Conservation (phyloP, 2,888 invertebrate genomes). For the Ennomos quercinarius region DNA sequence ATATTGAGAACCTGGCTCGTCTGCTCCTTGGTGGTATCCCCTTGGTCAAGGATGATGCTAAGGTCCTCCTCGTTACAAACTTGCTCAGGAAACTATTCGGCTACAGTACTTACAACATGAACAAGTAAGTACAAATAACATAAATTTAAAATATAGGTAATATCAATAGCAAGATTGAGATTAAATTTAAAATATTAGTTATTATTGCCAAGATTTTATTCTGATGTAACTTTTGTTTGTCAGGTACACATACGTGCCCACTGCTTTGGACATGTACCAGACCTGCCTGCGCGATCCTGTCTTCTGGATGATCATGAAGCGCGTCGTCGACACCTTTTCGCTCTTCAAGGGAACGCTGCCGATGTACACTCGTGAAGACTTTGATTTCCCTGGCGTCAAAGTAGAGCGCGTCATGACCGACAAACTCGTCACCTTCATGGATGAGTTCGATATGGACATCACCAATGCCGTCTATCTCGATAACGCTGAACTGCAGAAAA, state of each 20-base stretch:
- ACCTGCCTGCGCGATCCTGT: constrained; percentile 90
- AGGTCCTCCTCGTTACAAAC: constrained; percentile 74
- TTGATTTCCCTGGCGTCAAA: constrained; percentile 87
- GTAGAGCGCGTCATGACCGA: constrained; percentile 87
- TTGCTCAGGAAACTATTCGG: constrained; percentile 68
- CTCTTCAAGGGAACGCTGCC: constrained; percentile 86
- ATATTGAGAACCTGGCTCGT: constrained; percentile 88
- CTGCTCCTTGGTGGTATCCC: constrained; percentile 87
- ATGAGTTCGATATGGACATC: constrained; percentile 88
- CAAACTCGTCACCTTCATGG: constrained; percentile 89
- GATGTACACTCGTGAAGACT: constrained; percentile 86
- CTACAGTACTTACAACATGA: constrained; percentile 68
- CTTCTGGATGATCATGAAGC: constrained; percentile 89
- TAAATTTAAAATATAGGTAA: too few relatives aligned
- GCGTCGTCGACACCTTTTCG: constrained; percentile 82
- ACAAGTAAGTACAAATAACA: constrained; percentile 63
- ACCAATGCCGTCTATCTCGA: constrained; percentile 86
- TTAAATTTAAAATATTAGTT: too few relatives aligned
- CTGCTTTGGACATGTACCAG: constrained; percentile 86
- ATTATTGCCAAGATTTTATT: neutral
- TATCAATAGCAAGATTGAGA: neutral
- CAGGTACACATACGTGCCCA: constrained; percentile 82
- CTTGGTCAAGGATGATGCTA: constrained; percentile 82
- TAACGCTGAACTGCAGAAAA: constrained; percentile 76
- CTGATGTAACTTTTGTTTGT: constrained; percentile 25